Evolutionary conservation across 2,888 invertebrate species (phyloP).

Genomic region (Amiota mariae): DNA sequence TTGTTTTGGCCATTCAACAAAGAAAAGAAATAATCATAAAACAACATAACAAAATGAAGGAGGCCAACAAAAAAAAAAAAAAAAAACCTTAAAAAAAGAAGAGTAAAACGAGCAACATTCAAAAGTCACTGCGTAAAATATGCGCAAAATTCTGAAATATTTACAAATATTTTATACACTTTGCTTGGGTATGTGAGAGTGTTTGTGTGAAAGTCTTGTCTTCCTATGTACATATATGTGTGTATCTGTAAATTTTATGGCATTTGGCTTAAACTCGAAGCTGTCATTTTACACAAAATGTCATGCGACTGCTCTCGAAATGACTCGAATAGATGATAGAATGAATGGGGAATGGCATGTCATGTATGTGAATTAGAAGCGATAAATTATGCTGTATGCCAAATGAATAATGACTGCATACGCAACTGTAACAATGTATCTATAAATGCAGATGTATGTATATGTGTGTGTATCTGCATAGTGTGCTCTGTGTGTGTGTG

Average conservation of each 20-base stretch:
- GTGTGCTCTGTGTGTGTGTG: not conserved
- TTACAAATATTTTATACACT: slow-evolving; percentile 16
- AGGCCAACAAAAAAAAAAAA: not conserved
- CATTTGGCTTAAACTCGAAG: slow-evolving; percentile 12
- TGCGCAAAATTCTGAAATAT: slow-evolving; percentile 22
- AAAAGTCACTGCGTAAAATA: not conserved
- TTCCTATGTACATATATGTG: no score
- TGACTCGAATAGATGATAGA: not conserved
- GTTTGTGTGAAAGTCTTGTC: no score
- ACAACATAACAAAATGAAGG: slow-evolving; percentile 5
- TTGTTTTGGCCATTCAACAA: slow-evolving; percentile 32
- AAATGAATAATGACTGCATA: slow-evolving; percentile 56
- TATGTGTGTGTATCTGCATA: not conserved
- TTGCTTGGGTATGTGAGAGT: not conserved
- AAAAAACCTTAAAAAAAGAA: not conserved
- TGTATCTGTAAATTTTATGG: not conserved
- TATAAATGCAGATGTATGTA: not conserved
- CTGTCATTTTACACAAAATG: slow-evolving; percentile 14
- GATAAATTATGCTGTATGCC: slow-evolving; percentile 58
- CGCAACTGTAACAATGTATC: not conserved
- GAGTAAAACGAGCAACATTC: not conserved
- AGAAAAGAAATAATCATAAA: slow-evolving; percentile 48
- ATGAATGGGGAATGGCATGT: slow-evolving; percentile 44
- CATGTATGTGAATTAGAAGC: slow-evolving; percentile 54
- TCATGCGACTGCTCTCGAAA: slow-evolving; percentile 13